Evolutionary conservation across 2,113 vertebrate genomes (phyloP), one percentile per base, ranked within the genome.

Genomic region (Gallinago jamesoni): DNA sequence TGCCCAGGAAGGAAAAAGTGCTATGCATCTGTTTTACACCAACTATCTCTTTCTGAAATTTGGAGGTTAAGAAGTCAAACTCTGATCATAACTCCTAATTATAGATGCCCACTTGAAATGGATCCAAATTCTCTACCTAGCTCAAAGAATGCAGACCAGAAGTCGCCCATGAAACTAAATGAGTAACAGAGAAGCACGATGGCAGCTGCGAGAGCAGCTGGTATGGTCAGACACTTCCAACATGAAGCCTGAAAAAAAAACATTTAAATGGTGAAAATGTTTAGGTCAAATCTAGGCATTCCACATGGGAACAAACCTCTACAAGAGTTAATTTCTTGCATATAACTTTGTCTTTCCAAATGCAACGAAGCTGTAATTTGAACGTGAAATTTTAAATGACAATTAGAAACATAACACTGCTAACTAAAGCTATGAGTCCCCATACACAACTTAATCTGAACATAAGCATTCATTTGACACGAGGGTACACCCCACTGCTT

Each of bases 151-250:
- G 74, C 60, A 95, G 66, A 86, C 55, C 75, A 95, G 78, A 66
- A 94, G 88, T 81, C 72, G 9, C 78, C 68, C 20, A 2, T 59
- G 76, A 84, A 87, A 74, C 76, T 41, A 63, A 78, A 56, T 7
- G 55, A 81, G 89, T 80, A 79, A 67, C 62, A 53, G 57, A 77
- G 62, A 33, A 74, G 86, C 43, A 59, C 0, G 14, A 73, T 12
- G 33, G 93, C 96, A 97, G 95, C 96, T 97, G 94, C 80, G 33
- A 13, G 48, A 90, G 84, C 96, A 96, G 93, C 93, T 96, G 94
- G 16, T 33, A 8, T 1, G 33, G 45, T 72, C 70, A 90, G 47
- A 35, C 55, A 24, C 41, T 69, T 80, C 60, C 37, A 92, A 12
- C 25, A 17, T 0, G 13, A 78, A 10, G 45, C 35, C 86, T 72